A percentile compares a stretch with the other conserved stretches of the same genome.
Conservation (phyloP, 2,797 vertebrate species). For the Poecile montanus region DNA sequence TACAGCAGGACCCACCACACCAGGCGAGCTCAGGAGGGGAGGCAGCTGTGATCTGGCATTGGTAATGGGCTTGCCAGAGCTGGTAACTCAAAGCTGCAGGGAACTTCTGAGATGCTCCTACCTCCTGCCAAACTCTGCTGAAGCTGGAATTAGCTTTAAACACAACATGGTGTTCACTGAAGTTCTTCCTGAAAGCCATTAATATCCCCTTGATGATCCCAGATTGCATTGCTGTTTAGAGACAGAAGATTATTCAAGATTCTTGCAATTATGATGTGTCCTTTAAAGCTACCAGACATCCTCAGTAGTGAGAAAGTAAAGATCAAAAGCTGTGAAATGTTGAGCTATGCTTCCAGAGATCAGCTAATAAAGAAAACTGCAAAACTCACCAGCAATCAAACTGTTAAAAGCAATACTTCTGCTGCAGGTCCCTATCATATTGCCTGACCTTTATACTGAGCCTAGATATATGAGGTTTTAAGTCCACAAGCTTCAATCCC, state of each 20-base stretch:
- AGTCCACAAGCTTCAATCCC: neutral
- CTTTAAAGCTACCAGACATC: neutral
- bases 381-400: neutral
- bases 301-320: neutral
- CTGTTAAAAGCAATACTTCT: neutral
- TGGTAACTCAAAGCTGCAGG: neutral
- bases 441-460: neutral
- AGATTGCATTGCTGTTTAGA: neutral
- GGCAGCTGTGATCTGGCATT: neutral
- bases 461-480: neutral
- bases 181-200: neutral
- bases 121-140: neutral
- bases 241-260: neutral
- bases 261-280: neutral
- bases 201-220: neutral
- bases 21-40: rapidly evolving
- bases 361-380: neutral
- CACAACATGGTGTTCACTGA: neutral
- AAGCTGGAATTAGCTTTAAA: neutral
- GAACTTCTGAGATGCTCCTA: neutral
- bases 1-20: neutral
- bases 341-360: neutral
- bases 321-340: neutral
- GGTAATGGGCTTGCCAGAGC: neutral
- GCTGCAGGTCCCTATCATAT: neutral